phyloP scores from a whole-genome alignment of 2,113 vertebrate species.

The Channa maculata region DNA sequence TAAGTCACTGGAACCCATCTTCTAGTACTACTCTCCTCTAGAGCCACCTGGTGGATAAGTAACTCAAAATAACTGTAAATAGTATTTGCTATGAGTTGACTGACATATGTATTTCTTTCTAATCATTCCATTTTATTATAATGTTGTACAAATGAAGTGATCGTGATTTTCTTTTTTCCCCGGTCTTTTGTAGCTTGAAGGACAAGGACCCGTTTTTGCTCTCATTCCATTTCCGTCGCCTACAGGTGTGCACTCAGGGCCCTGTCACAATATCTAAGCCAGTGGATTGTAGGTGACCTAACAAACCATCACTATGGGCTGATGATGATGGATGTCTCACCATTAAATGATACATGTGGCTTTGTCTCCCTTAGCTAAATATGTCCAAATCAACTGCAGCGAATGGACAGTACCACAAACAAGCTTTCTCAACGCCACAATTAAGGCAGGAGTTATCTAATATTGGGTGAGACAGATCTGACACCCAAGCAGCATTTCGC shows the following conservation, averaged over 20 bases:
- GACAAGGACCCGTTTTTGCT: background rate
- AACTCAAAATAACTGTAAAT: background rate
- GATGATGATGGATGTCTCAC: too few species aligned
- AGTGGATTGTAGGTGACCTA: too few species aligned
- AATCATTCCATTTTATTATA: background rate
- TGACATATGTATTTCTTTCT: background rate
- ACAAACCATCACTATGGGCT: too few species aligned
- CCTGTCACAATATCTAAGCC: too few species aligned
- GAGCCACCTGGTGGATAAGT: conserved; percentile 59
- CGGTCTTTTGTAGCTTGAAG: too few species aligned
- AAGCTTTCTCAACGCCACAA: conserved; percentile 3
- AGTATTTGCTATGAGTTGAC: background rate
- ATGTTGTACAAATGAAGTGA: background rate
- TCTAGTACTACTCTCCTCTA: conserved; percentile 37
- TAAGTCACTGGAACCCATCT: background rate
- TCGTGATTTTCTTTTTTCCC: too few species aligned
- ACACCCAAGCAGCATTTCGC: conserved; percentile 15
- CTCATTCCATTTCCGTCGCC: background rate
- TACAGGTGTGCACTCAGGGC: too few species aligned
- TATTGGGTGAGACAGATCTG: conserved; percentile 2
- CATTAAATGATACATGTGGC: background rate
- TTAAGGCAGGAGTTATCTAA: conserved; percentile 2
- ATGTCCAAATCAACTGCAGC: background rate
- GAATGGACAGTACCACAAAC: background rate
- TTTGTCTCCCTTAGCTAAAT: background rate